Evolutionary conservation across 2,888 invertebrate species (phyloP).

Genomic region (Eulithis testata): DNA sequence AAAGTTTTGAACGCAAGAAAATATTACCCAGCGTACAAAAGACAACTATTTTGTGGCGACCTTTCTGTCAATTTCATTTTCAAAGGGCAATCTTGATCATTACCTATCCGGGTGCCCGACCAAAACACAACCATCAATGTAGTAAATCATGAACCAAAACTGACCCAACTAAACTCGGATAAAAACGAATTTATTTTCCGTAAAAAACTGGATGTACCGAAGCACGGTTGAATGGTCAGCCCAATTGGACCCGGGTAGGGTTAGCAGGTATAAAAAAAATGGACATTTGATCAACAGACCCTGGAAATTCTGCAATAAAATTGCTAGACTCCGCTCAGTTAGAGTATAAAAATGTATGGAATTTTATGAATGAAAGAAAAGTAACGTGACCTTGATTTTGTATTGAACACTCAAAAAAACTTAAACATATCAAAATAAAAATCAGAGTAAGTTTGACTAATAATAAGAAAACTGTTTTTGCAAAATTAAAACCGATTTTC

Average conservation of each 20-base stretch:
- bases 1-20: too few relatives aligned
- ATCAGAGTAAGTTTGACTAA: too few relatives aligned
- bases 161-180: conserved; percentile 18
- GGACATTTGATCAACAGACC: too few relatives aligned
- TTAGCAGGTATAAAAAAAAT: background rate
- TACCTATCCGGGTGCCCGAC: background rate
- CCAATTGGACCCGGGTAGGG: conserved; percentile 14
- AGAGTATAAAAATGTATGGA: too few relatives aligned
- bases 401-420: too few relatives aligned
- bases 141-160: conserved; percentile 21
- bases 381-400: too few relatives aligned
- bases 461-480: too few relatives aligned
- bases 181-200: conserved; percentile 20
- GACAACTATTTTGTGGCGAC: background rate
- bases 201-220: conserved; percentile 22
- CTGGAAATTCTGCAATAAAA: too few relatives aligned
- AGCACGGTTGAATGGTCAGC: conserved; percentile 11
- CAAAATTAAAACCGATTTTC: background rate
- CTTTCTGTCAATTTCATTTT: conserved; percentile 1
- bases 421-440: too few relatives aligned
- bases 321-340: too few relatives aligned
- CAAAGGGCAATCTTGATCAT: background rate
- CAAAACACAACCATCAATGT: conserved; percentile 7
- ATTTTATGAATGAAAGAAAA: too few relatives aligned
- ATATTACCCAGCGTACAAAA: too few relatives aligned